Conservation (phyloP, 2,113 vertebrate species). For the Varanus komodoensis region DNA sequence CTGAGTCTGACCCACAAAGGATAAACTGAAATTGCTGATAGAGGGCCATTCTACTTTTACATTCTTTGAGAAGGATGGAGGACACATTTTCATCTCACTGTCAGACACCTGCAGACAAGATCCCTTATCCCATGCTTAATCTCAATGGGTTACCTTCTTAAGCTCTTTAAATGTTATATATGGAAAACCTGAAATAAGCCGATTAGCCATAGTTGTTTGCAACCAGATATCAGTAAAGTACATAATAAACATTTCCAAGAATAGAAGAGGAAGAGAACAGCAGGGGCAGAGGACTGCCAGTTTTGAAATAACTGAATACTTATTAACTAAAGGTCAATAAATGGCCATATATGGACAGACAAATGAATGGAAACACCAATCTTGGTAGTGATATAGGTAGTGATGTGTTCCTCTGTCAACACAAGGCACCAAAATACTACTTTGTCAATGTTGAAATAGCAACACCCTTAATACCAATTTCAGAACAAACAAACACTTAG, state of each 20-base stretch:
- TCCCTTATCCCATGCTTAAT: slow-evolving; percentile 67
- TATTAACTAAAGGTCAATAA: slow-evolving; percentile 41
- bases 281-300: slow-evolving; percentile 11
- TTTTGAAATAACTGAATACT: slow-evolving; percentile 43
- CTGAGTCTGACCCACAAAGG: slow-evolving; percentile 67
- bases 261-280: slow-evolving; percentile 23
- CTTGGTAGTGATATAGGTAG: neutral
- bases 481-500: neutral
- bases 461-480: neutral
- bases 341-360: neutral
- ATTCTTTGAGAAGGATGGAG: slow-evolving; percentile 45
- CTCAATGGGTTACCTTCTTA: slow-evolving; percentile 66
- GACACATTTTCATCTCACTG: slow-evolving; percentile 62
- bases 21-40: slow-evolving; percentile 74
- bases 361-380: slow-evolving; percentile 3
- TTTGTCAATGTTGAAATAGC: neutral
- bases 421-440: slow-evolving; percentile 7
- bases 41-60: slow-evolving; percentile 65
- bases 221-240: slow-evolving; percentile 67
- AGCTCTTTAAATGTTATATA: slow-evolving; percentile 78
- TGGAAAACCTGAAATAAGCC: slow-evolving; percentile 66
- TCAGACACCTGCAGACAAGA: slow-evolving; percentile 68
- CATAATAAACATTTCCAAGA: slow-evolving; percentile 58
- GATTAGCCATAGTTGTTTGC: slow-evolving; percentile 72
- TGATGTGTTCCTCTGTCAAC: slow-evolving; percentile 16